Conservation (phyloP, 1,140 invertebrate genomes). For the Drosophila bipectinata region DNA sequence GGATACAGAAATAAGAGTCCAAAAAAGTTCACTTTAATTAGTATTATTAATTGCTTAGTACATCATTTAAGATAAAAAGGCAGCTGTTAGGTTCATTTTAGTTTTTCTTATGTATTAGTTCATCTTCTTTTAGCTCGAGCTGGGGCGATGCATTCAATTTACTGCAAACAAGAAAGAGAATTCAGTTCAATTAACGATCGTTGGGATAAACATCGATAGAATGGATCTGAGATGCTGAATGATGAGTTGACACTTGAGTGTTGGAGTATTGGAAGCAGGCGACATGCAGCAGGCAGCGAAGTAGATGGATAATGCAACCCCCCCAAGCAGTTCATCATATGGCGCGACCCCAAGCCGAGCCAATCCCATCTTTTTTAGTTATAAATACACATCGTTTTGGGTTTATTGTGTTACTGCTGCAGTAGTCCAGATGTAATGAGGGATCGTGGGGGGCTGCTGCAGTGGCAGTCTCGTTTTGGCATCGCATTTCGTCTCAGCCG, state of each 20-base stretch:
- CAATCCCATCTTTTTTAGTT: slow-evolving; percentile 41
- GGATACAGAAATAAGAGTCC: slow-evolving; percentile 5
- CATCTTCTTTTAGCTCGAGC: slow-evolving; percentile 34
- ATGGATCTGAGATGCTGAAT: slow-evolving; percentile 41
- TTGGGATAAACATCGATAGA: slow-evolving; percentile 25
- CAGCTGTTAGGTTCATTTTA: slow-evolving; percentile 43
- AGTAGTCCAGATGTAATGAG: slow-evolving; percentile 36
- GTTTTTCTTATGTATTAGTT: slow-evolving; percentile 45
- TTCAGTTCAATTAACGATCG: slow-evolving; percentile 62
- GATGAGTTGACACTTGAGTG: slow-evolving; percentile 52
- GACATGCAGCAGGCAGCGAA: slow-evolving; percentile 38
- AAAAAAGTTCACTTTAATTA: slow-evolving; percentile 63
- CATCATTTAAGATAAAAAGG: slow-evolving; percentile 15
- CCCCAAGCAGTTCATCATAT: no score
- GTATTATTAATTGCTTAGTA: slow-evolving; percentile 65
- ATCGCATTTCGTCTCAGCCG: slow-evolving; percentile 65
- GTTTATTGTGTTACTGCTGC: neutral
- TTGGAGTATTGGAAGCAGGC: slow-evolving; percentile 29
- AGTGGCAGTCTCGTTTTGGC: slow-evolving; percentile 49
- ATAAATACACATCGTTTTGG: slow-evolving; percentile 28
- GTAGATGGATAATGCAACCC: slow-evolving; percentile 51
- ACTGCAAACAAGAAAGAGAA: slow-evolving; percentile 74
- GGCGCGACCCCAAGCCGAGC: slow-evolving; percentile 68
- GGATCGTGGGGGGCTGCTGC: slow-evolving; percentile 17
- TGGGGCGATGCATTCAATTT: slow-evolving; percentile 60